A percentile compares a stretch with the other conserved stretches of the same genome.
These are phyloP conservation scores for Alfaro cultratus DNA, from an alignment of 2,797 vertebrate genomes.

Conservation along the genomic window DNA sequence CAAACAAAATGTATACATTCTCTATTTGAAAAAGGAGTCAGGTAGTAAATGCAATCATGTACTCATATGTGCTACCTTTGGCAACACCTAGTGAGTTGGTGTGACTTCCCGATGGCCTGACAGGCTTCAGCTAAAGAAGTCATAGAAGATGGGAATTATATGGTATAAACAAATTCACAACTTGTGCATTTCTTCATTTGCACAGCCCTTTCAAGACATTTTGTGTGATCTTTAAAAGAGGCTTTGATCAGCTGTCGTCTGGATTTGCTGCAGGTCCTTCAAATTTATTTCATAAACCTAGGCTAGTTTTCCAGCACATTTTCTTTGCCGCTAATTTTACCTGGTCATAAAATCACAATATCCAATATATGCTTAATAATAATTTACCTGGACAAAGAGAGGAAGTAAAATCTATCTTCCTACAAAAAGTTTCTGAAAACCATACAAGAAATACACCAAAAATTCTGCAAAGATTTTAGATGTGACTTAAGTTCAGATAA, in stretches of 20 bases:
- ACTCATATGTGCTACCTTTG: neutral
- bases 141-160: neutral
- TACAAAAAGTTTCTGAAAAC: neutral
- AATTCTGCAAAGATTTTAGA: neutral
- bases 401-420: neutral
- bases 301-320: neutral
- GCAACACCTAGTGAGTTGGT: neutral
- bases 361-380: neutral
- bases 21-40: neutral
- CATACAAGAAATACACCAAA: neutral
- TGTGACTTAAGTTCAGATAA: neutral
- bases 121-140: neutral
- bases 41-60: neutral
- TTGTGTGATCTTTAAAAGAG: neutral
- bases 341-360: neutral
- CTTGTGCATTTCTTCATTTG: neutral
- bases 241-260: neutral
- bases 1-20: neutral
- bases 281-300: neutral
- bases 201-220: neutral
- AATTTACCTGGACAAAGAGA: neutral
- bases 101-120: neutral
- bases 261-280: neutral
- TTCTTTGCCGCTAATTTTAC: neutral
- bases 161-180: neutral